Base-by-base conservation (phyloP, 2,797 vertebrate species). In the Bovichtus variegatus region DNA sequence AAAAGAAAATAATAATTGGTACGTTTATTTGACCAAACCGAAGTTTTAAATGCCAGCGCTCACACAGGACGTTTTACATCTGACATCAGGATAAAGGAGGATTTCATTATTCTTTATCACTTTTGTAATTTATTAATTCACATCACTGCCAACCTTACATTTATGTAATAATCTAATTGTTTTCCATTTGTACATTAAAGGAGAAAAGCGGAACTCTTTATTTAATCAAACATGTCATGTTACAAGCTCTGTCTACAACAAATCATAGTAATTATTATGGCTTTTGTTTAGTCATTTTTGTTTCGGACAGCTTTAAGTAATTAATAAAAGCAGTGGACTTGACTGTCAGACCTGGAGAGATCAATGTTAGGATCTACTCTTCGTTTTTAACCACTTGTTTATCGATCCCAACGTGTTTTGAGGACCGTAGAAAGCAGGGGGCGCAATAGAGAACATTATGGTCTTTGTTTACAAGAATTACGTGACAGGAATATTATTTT, bases 401-500 rank as follows among this genome's bases (percentile, higher is more conserved):
- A 86, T 92, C 72, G 69, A 85, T 36, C 50, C 63, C 55, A 70
- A 8, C 54, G 7, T 91, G 89, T 81, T 67, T 77, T 86, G 69
- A 81, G 71, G 76, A 73, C 49, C 74, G 78, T 73, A 51, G 73
- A 87, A 90, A 81, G 77, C 89, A 93, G 93, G 93, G 95, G 95
- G 95, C 95, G 94, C 93, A 80, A 53, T 86, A 34, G 94, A 90
- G 90, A 91, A 47, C 74, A 58, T 57, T 65, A 78, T 58, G 81
- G 61, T 90, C 92, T 93, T 94, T 96, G 94, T 96, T 95, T 95
- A 95, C 92, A 93, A 82, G 71, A 93, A 89, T 84, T 21, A 83
- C 87, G 64, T 89, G 82, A 86, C 83, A 87, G 51, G 64, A 70
- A 85, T 92, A 78, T 51, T 41, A 23, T 84, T 74, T 25, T 74